These are phyloP conservation scores for Ormyrus labotus DNA, from an alignment of 2,888 invertebrate species.

Conservation along the genomic window DNA sequence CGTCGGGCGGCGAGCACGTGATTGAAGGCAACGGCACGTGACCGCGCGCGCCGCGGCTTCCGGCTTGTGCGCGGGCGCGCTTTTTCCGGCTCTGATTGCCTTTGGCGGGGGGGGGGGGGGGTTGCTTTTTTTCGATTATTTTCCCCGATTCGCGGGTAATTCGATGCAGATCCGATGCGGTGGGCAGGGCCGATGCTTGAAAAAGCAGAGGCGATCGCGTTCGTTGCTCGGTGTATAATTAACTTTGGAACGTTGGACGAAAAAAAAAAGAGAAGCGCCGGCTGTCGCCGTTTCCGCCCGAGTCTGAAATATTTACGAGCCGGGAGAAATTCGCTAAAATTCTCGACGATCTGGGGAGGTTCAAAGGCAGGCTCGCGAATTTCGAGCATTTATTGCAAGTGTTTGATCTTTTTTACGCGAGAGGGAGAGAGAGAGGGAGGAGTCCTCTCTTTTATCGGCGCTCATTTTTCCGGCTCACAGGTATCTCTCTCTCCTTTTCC, in stretches of 20 bases:
- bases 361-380: slow-evolving; percentile 11
- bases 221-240: too few species aligned
- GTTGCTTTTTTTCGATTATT: background rate
- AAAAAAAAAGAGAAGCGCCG: too few species aligned
- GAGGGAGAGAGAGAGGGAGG: background rate
- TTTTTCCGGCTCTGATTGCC: too few species aligned
- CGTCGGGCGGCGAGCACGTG: background rate
- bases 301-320: too few species aligned
- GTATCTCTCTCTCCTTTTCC: background rate
- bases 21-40: slow-evolving; percentile 20
- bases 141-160: background rate
- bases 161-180: too few species aligned
- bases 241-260: too few species aligned
- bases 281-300: too few species aligned
- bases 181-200: too few species aligned
- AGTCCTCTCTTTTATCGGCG: background rate
- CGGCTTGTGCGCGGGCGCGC: too few species aligned
- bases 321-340: slow-evolving; percentile 1
- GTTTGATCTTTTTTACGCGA: slow-evolving; percentile 17
- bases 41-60: background rate
- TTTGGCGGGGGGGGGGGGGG: too few species aligned
- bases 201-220: too few species aligned
- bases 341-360: background rate
- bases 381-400: slow-evolving; percentile 2
- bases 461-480: background rate